Evolutionary conservation across 2,797 vertebrate genomes (phyloP).

Genomic region (Acanthurus tractus): DNA sequence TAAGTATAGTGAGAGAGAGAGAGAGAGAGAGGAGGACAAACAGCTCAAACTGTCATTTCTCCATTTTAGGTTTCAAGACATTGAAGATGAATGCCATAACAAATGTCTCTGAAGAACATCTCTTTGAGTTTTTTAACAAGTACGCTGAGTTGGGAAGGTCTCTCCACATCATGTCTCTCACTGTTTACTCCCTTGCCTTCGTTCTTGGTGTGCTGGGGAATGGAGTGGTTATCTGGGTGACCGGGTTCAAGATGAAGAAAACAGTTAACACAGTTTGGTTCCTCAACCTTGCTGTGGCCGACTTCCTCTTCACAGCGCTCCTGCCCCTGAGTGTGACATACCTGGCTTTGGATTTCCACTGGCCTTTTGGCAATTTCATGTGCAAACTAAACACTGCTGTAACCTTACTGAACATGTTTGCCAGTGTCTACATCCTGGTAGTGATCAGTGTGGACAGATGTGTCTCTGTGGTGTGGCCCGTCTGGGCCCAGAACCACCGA

Average conservation of each 20-base stretch:
- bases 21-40: too few relatives aligned
- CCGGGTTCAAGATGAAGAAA: conserved; percentile 92
- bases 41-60: not conserved
- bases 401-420: conserved; percentile 90
- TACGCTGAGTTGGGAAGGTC: conserved; percentile 66
- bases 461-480: conserved; percentile 86
- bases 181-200: conserved; percentile 85
- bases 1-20: too few relatives aligned
- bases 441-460: conserved; percentile 91
- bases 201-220: conserved; percentile 89
- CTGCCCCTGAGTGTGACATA: conserved; percentile 89
- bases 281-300: conserved; percentile 90
- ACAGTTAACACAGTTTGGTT: conserved; percentile 91
- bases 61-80: conserved; percentile 49
- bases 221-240: conserved; percentile 90
- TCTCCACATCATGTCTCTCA: conserved; percentile 82
- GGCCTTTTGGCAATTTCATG: conserved; percentile 90
- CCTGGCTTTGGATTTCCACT: conserved; percentile 87
- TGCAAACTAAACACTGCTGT: conserved; percentile 90
- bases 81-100: conserved; percentile 56
- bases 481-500: conserved; percentile 91
- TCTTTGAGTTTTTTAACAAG: conserved; percentile 28
- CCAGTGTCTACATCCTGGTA: conserved; percentile 90
- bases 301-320: conserved; percentile 92
- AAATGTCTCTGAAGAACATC: conserved; percentile 21